Evolutionary conservation across 1,140 invertebrate species (phyloP).

Genomic region (Agraylea sexmaculata): DNA sequence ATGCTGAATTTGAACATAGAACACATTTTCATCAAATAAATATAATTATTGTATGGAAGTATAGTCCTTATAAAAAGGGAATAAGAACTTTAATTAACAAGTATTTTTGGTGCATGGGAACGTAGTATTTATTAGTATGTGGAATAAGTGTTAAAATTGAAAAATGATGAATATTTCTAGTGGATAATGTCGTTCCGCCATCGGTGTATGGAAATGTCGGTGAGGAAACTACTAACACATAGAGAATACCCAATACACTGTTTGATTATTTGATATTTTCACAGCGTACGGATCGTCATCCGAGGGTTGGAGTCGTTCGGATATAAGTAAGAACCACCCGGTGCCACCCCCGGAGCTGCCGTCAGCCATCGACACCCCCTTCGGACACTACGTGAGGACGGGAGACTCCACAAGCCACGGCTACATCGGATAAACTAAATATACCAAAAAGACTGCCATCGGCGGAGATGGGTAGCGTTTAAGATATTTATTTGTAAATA

Average conservation of each 20-base stretch:
- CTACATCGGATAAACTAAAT: neutral
- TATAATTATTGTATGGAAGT: no score
- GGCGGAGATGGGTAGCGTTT: neutral
- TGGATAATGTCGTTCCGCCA: neutral
- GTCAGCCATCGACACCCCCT: conserved; percentile 33
- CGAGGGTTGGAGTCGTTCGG: conserved; percentile 13
- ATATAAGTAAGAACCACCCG: conserved; percentile 9
- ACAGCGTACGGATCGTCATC: conserved; percentile 28
- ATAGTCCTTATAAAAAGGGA: no score
- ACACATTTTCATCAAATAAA: no score
- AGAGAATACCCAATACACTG: conserved; percentile 14
- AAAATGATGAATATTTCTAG: no score
- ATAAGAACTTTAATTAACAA: no score
- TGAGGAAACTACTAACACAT: conserved; percentile 8
- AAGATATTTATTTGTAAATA: no score
- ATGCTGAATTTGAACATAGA: no score
- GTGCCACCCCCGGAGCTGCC: conserved; percentile 24
- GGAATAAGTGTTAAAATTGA: no score
- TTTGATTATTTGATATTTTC: conserved; percentile 13
- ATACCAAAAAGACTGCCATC: neutral
- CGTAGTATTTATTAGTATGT: no score
- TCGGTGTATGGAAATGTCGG: neutral
- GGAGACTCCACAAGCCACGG: conserved; percentile 13
- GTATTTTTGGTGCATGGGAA: no score
- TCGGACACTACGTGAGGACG: conserved; percentile 33